phyloP scores from a whole-genome alignment of 2,113 vertebrate genomes.

The cattle (Bos taurus) region ARS-UCD2.0 NC_037343.1:72450501-72451000 shows the following conservation, averaged over 20 bases:
- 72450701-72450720: rapidly evolving
- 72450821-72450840: not conserved
- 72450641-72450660: too few relatives aligned
- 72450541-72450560: too few relatives aligned
- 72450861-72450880: not conserved
- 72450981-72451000: not conserved
- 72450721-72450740: not conserved
- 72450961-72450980: not conserved
- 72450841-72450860: not conserved
- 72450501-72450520: too few relatives aligned
- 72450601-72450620: too few relatives aligned
- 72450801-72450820: not conserved
- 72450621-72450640: too few relatives aligned
- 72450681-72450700: not conserved
- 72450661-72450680: not conserved
- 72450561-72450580: too few relatives aligned
- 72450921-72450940: not conserved
- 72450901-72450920: too few relatives aligned
- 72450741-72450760: not conserved
- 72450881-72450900: not conserved
- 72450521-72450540: too few relatives aligned
- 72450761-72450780: not conserved
- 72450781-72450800: not conserved
- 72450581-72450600: too few relatives aligned
- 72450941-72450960: not conserved